Base-by-base conservation (phyloP, 2,888 invertebrate genomes). In the Elmis aenea region DNA sequence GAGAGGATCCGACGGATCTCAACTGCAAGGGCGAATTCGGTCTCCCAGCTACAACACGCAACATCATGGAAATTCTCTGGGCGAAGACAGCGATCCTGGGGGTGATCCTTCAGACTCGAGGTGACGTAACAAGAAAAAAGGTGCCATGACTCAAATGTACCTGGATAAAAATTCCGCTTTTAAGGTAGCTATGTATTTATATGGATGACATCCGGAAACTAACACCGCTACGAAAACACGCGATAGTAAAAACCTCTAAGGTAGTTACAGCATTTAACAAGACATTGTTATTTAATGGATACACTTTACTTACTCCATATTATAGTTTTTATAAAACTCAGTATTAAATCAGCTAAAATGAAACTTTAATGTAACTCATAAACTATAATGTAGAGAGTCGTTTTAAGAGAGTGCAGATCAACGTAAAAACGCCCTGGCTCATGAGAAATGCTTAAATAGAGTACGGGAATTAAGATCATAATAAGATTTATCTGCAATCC, bases 1-100 rank as follows among this genome's bases (percentile, higher is more conserved):
- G 1, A 64, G 76, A 15, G 76, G 75, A 9, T 75, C 75, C 0
- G 76, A 76, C 46, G 75, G 76, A 55, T 75, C 76, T 4, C 68
- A 68, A 42, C 45, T 66, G 38, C 73, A 74, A 49, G 70, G 72
- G 22, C 61, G 71, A 16, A 70, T 72, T 27, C 61, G 75, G 12
- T 74, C 73, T 3, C 71, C 75, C n/a, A 75, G 75, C 52, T 75
- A 72, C 48, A 75, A 76, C 43, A 69, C 70, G 3, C 73, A 74
- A 52, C 70, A 70, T 45, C 72, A 70, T 2, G 71, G 69, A 1
- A 73, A 75, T 49, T 76, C 74, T 3, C 57, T 74, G 33, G 74
- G 73, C 5, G 76, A 75, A 23, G 76, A 76, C 36, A 74, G 74
- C 49, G 76, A 76, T 51, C 67, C 71, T 5, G 68, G 69, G 10